These are phyloP conservation scores for Apocheima hispidaria DNA, from an alignment of 2,888 invertebrate species.

Conservation along the genomic window DNA sequence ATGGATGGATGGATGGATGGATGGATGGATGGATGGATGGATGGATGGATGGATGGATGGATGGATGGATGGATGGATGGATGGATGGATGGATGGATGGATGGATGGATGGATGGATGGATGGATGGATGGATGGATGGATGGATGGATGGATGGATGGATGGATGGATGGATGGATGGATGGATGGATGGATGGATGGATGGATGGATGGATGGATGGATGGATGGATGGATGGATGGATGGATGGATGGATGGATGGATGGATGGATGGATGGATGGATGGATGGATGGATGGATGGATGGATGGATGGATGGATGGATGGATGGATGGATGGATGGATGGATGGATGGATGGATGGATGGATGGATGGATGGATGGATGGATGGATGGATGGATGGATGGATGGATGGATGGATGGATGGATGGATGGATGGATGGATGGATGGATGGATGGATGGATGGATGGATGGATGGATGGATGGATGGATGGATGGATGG, in stretches of 20 bases:
- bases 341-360: background rate
- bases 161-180: slow-evolving; percentile 18
- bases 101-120: slow-evolving; percentile 18
- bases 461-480: too few relatives aligned
- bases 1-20: slow-evolving; percentile 17
- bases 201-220: slow-evolving; percentile 18
- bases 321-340: background rate
- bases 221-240: slow-evolving; percentile 13
- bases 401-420: background rate
- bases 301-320: background rate
- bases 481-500: too few relatives aligned
- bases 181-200: slow-evolving; percentile 18
- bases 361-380: background rate
- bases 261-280: background rate
- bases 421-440: background rate
- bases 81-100: slow-evolving; percentile 17
- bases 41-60: slow-evolving; percentile 17
- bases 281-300: background rate
- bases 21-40: slow-evolving; percentile 17
- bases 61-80: slow-evolving; percentile 17
- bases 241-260: background rate
- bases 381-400: background rate
- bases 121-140: slow-evolving; percentile 18
- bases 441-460: too few relatives aligned
- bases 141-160: slow-evolving; percentile 18